Conservation (phyloP, 2,888 invertebrate genomes). For the Sarcophaga rosellei region DNA sequence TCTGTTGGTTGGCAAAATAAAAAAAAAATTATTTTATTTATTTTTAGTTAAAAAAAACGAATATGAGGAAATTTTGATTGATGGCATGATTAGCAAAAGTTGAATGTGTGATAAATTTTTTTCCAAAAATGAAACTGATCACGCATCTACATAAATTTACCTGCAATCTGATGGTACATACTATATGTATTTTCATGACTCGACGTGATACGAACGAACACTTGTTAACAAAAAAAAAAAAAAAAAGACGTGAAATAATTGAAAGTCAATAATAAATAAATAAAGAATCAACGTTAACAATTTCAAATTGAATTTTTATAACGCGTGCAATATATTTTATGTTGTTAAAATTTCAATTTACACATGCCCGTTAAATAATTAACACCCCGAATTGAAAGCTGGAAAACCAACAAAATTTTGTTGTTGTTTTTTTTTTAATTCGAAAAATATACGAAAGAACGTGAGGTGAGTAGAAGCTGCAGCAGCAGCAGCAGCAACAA, state of each 20-base stretch:
- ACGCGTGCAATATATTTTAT: slow-evolving; percentile 66
- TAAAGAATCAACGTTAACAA: slow-evolving; percentile 54
- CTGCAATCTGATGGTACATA: slow-evolving; percentile 11
- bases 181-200: neutral
- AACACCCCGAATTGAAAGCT: slow-evolving; percentile 55
- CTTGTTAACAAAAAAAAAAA: neutral
- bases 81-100: slow-evolving; percentile 63
- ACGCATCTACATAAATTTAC: neutral
- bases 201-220: neutral
- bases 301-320: slow-evolving; percentile 33
- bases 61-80: slow-evolving; percentile 54
- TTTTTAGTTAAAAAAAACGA: slow-evolving; percentile 40
- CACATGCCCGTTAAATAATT: slow-evolving; percentile 67
- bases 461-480: slow-evolving; percentile 5
- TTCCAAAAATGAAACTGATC: neutral
- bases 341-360: slow-evolving; percentile 67
- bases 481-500: neutral
- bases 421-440: neutral
- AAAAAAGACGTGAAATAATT: slow-evolving; percentile 56
- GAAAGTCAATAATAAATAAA: slow-evolving; percentile 61
- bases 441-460: neutral
- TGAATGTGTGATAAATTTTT: neutral
- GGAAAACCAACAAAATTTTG: neutral
- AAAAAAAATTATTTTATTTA: slow-evolving; percentile 27
- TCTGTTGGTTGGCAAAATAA: slow-evolving; percentile 40